These are phyloP conservation scores for Neogale vison DNA, from an alignment of 2,113 vertebrate species.

Conservation along the genomic window DNA sequence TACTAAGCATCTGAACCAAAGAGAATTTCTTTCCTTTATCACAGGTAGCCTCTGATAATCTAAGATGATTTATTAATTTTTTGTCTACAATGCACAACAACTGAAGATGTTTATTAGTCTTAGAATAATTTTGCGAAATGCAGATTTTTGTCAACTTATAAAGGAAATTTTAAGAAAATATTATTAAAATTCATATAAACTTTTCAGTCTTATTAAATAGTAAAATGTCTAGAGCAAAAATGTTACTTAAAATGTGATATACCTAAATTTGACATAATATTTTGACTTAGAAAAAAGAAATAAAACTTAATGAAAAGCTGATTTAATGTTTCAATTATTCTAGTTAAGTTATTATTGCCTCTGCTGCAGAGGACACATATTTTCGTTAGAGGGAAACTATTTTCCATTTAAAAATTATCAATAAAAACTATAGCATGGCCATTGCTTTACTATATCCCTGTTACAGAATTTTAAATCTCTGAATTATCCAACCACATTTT, in stretches of 20 bases:
- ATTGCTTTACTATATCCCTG: background rate
- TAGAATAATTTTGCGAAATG: background rate
- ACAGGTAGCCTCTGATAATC: background rate
- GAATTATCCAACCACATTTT: background rate
- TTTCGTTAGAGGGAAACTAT: background rate
- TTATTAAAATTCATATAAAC: background rate
- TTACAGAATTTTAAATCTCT: background rate
- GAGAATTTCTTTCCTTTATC: background rate
- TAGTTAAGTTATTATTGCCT: background rate
- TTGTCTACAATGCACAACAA: background rate
- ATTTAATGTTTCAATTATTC: background rate
- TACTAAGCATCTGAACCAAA: background rate
- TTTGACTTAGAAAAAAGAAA: background rate
- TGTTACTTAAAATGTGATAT: background rate
- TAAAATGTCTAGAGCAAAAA: background rate
- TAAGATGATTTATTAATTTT: background rate
- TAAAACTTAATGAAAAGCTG: background rate
- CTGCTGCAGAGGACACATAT: background rate
- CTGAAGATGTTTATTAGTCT: background rate
- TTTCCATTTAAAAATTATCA: background rate
- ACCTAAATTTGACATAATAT: background rate
- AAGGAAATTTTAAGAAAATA: conserved; percentile 10
- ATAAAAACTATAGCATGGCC: background rate
- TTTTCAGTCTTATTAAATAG: background rate
- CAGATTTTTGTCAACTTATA: background rate